These are phyloP conservation scores for Ptychobarbus kaznakovi DNA, from an alignment of 2,797 vertebrate genomes.

Conservation along the genomic window DNA sequence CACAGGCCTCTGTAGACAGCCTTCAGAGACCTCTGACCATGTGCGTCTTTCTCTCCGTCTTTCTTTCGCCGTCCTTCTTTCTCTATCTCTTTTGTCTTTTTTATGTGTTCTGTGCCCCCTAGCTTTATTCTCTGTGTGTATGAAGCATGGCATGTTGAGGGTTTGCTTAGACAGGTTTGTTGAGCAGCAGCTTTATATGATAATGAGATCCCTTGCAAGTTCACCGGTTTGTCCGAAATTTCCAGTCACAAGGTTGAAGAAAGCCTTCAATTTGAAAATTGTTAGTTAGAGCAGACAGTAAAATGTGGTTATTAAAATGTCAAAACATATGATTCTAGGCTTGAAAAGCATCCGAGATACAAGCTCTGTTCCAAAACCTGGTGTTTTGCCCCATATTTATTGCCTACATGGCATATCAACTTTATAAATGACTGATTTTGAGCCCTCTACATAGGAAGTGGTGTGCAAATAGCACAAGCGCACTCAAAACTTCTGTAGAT, in stretches of 20 bases:
- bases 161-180: conserved; percentile 20
- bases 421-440: background rate
- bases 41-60: conserved; percentile 46
- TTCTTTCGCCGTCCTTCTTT: conserved; percentile 42
- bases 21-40: conserved; percentile 55
- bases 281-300: background rate
- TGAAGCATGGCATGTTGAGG: conserved; percentile 30
- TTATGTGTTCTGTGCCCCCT: conserved; percentile 23
- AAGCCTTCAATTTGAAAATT: background rate
- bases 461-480: background rate
- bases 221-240: conserved; percentile 6
- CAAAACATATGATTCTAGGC: background rate
- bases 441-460: background rate
- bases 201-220: background rate
- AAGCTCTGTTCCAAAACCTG: conserved; percentile 1
- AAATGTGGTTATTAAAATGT: background rate
- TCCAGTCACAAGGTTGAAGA: background rate
- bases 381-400: background rate
- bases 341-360: background rate
- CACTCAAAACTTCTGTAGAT: background rate
- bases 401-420: background rate
- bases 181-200: background rate
- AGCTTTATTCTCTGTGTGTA: conserved; percentile 3
- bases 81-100: conserved; percentile 42
- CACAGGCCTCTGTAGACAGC: conserved; percentile 59